Evolutionary conservation across 2,113 vertebrate species (phyloP), one percentile per base, ranked within the genome.

Genomic region (Uropsilus gracilis): DNA sequence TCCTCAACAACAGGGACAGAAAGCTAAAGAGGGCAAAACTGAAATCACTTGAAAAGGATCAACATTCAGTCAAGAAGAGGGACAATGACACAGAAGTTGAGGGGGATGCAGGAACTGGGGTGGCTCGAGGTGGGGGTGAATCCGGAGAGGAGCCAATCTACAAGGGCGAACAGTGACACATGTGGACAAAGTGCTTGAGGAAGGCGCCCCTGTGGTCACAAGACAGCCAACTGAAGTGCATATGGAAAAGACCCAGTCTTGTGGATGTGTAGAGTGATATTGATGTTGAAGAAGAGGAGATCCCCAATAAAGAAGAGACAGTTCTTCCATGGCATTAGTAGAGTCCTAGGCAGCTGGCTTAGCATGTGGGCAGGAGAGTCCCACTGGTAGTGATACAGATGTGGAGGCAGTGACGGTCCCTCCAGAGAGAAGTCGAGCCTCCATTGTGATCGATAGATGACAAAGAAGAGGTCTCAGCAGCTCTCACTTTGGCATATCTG

Each of bases 161-260:
- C 34, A 22, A 82, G 22, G 30, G 63, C 78, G 64, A 96, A 90
- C 72, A 91, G 89, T n/a, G 96, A 95, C 53, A 95, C 97, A 95
- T 20, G 12, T 46, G 28, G 77, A 89, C n/a, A n/a, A n/a, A n/a
- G n/a, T n/a, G n/a, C n/a, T n/a, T 10, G 63, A 93, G 42, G 86
- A 82, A 2, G 55, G 7, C 24, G 61, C 68, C 14, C 39, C 82
- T n/a, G n/a, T n/a, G n/a, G n/a, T n/a, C 86, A 66, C 39, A 55
- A 63, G 72, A 75, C 66, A 26, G 57, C 34, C 71, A 57, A 39
- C 46, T 10, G 50, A 32, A 17, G 30, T 30, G 42, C 75, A 4
- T 46, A 42, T 64, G 14, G 69, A 69, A 94, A 89, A 34, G 69
- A 28, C 42, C 22, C 77, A 73, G 10, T 46, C 69, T 53, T 69